Evolutionary conservation across 1,140 invertebrate species (phyloP), one percentile per base, ranked within the genome.

Genomic region (Pseudomyrmex flavicornis): DNA sequence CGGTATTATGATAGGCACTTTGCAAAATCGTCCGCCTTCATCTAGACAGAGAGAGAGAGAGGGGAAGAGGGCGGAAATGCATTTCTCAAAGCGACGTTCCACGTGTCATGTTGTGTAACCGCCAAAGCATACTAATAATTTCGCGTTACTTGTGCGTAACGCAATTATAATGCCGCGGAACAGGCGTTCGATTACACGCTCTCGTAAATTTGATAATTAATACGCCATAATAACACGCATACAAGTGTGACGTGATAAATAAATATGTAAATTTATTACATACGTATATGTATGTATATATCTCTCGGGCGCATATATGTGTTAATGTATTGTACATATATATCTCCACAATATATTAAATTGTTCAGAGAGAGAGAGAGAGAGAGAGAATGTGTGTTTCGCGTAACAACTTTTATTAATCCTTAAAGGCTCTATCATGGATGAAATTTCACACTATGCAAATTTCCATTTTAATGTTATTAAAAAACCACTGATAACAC

Each of bases 121-220:
- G 73, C 59, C 52, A 54, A 76, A 76, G 73, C 73, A n/a, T 17
- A 66, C 15, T 65, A 76, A 76, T 76, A 76, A 76, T 76, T 76
- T 76, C 74, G 61, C 61, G 74, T 76, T 76, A 76, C 74, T 76
- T 76, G 48, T 17, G 59, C 54, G 61, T 76, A 65, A 76, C 54
- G 61, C 74, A 48, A 76, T 66, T 76, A 76, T 66, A 61, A 76
- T 61, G 61, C 52, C 65, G 61, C 22, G 48, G 15, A 13, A n/a
- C 52, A 76, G 54, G 74, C 74, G 52, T 76, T 76, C 61, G 61
- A 65, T 76, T 66, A 76, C 48, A 66, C 35, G 61, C 74, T 5
- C 61, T 76, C 54, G 74, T 66, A 65, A 76, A 76, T 76, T 76
- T 66, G 74, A 26, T 76, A 76, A 76, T 76, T 76, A 76, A 76